Percentiles rank a stretch among this genome's conserved stretches.
Conservation (phyloP, 92 coral and sea anemone species). For the Parazoanthus darwini region DNA sequence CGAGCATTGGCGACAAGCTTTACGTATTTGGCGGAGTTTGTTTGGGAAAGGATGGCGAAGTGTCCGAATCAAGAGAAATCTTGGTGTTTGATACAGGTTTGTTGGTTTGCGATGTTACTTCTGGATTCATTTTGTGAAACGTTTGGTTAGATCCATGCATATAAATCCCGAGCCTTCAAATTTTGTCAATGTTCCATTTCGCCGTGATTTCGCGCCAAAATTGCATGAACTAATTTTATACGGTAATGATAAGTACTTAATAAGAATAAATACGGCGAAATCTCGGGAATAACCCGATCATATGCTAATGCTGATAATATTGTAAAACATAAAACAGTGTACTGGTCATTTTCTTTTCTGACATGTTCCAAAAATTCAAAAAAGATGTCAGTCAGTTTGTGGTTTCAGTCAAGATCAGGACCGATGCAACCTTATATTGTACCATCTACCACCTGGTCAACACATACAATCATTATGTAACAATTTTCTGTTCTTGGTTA, state of each 20-base stretch:
- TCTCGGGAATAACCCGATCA: neutral
- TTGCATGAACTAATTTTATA: too few species aligned
- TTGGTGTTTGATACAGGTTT: constrained; percentile 70
- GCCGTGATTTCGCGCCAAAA: neutral
- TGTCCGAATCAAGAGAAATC: constrained; percentile 69
- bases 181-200: neutral
- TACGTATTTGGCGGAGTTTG: constrained; percentile 80
- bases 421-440: too few species aligned
- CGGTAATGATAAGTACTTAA: too few species aligned
- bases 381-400: too few species aligned
- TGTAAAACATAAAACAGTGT: too few species aligned
- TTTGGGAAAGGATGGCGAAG: constrained; percentile 72
- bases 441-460: too few species aligned
- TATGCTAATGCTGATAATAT: neutral
- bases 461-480: too few species aligned
- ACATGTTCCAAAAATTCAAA: neutral
- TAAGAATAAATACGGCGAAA: neutral
- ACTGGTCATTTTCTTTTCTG: neutral
- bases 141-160: neutral
- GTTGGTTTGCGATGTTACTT: constrained; percentile 19
- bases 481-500: constrained; percentile 2
- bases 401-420: too few species aligned
- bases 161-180: neutral
- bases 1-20: constrained; percentile 61
- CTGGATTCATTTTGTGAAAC: too few species aligned